Base-by-base conservation (phyloP, 2,797 vertebrate species). In the Acanthurus leucopareius region DNA sequence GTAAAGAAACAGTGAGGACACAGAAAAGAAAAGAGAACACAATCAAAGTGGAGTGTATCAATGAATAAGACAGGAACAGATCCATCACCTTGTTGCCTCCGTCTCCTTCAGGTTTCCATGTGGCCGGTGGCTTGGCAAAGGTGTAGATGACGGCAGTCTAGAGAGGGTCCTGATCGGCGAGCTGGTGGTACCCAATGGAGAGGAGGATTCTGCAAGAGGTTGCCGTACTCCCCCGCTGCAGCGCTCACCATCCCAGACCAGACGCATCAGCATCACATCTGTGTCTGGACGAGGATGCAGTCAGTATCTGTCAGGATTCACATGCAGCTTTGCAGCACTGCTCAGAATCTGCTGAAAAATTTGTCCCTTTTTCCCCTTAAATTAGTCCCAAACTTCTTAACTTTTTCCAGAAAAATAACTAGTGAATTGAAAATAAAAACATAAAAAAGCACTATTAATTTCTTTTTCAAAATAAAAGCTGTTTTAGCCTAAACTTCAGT, bases 151-250 rank as follows among this genome's bases (percentile, higher is more conserved):
- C 0, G 97, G 97, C 79, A 99, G 97, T 52, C 91, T 99, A 83
- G 97, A 99, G 87, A 86, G 98, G 48, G 95, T 99, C 44, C 95
- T 99, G 42, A 97, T 99, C 1, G 98, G 97, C 3, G 97, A 99
- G 77, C 81, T 98, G 84, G 90, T 96, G 80, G 78, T 89, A 9
- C 91, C 96, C 1, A 79, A 66, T 0, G 88, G 85, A 0, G 97
- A 98, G 0, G 97, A 98, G n/a, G 97, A 98, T 69, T 91, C 92
- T 60, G 95, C 91, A 0, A 96, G 95, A 82, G 95, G 96, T 69
- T 96, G 96, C 56, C 94, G 96, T 14, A 98, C 97, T 0, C 97
- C 97, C 0, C 97, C 97, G 0, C 95, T 95, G 75, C 97, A 97
- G 90, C 96, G 95, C 5, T 98, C 97, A 0, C 97, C 97, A 3